Percentiles rank a stretch among this genome's conserved stretches.
Evolutionary conservation across 2,888 invertebrate species (phyloP).

Genomic region (Morpho helenor): DNA sequence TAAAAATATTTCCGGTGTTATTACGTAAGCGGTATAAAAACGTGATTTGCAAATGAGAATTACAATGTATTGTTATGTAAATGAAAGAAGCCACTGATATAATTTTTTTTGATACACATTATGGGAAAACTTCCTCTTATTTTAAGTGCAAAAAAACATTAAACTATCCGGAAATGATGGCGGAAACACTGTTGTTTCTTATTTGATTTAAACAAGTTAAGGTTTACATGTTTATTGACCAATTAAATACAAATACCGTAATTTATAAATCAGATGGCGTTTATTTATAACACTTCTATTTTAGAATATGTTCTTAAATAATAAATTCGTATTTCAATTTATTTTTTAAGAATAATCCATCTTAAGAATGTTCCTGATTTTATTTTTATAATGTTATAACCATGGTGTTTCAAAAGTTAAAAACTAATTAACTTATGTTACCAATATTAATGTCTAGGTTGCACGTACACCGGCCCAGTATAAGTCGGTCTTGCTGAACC

Average conservation of each 20-base stretch:
- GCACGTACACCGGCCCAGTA: slow-evolving; percentile 62
- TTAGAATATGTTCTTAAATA: no score
- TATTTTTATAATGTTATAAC: slow-evolving; percentile 8
- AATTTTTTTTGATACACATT: not conserved
- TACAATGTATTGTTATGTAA: not conserved
- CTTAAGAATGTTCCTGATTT: no score
- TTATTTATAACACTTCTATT: no score
- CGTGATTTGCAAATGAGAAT: slow-evolving; percentile 1
- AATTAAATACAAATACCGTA: no score
- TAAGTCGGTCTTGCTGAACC: slow-evolving; percentile 48
- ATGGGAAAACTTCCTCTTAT: not conserved
- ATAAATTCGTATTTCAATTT: no score
- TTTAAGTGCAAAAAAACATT: not conserved
- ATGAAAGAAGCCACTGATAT: slow-evolving; percentile 2
- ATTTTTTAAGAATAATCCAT: no score
- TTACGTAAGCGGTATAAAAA: slow-evolving; percentile 1
- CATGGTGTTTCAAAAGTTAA: slow-evolving; percentile 26
- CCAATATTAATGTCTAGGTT: slow-evolving; percentile 46
- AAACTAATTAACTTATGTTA: slow-evolving; percentile 10
- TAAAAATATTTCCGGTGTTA: not conserved
- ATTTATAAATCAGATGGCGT: no score
- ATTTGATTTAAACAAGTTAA: no score
- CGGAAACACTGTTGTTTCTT: no score
- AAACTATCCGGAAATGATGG: not conserved
- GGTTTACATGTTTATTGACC: no score